Percentiles rank a stretch among this genome's conserved stretches.
Evolutionary conservation across 2,113 vertebrate species (phyloP).

Genomic region (Ifrita kowaldi): DNA sequence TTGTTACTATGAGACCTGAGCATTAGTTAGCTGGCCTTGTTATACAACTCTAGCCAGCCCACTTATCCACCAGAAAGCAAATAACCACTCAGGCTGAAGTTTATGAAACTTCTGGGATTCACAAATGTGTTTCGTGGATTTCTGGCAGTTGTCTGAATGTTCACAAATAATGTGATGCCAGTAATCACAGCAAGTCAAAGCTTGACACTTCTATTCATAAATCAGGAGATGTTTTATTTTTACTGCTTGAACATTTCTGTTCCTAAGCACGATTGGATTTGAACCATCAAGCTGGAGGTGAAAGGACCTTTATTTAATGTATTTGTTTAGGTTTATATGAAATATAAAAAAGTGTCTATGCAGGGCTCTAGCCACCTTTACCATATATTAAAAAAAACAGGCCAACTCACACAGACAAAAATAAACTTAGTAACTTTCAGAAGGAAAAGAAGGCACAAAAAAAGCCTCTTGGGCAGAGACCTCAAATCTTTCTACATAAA

Average conservation of each 20-base stretch:
- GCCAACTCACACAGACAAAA: constrained; percentile 13
- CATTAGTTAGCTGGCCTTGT: neutral
- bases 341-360: constrained; percentile 31
- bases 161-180: constrained; percentile 55
- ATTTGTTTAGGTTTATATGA: constrained; percentile 43
- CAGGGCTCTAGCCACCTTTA: neutral
- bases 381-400: constrained; percentile 29
- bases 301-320: constrained; percentile 44
- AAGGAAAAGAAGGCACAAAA: neutral
- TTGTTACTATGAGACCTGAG: neutral
- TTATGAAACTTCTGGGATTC: constrained; percentile 61
- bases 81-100: constrained; percentile 27
- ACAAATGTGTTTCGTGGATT: constrained; percentile 47
- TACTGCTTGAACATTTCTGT: constrained; percentile 34
- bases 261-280: constrained; percentile 47
- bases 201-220: constrained; percentile 51
- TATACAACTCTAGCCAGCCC: neutral
- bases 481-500: constrained; percentile 1
- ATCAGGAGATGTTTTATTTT: constrained; percentile 54
- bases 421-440: constrained; percentile 23
- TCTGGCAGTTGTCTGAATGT: constrained; percentile 48
- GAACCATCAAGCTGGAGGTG: constrained; percentile 48
- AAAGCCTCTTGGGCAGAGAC: neutral
- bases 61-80: constrained; percentile 35
- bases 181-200: constrained; percentile 59